Conservation (phyloP, 1,140 invertebrate species). For the Dryas iulia region DNA sequence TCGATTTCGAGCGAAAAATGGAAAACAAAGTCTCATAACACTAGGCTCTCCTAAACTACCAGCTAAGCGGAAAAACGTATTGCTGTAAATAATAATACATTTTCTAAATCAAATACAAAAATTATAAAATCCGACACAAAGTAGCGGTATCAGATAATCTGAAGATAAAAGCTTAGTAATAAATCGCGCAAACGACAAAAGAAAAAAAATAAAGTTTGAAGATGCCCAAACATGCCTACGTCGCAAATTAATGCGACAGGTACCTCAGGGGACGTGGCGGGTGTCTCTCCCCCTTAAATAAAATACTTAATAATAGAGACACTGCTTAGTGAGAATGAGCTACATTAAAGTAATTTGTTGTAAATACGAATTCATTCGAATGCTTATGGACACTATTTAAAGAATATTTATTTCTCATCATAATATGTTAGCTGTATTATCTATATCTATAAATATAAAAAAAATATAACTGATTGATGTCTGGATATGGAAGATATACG, state of each 20-base stretch:
- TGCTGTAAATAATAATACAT: too few species aligned
- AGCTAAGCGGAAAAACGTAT: too few species aligned
- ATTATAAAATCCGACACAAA: slow-evolving; percentile 19
- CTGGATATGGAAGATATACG: too few species aligned
- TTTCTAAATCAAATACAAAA: too few species aligned
- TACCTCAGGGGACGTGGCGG: slow-evolving; percentile 58
- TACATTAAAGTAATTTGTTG: slow-evolving; percentile 58
- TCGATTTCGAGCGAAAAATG: too few species aligned
- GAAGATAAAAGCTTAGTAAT: slow-evolving; percentile 42
- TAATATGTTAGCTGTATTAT: too few species aligned
- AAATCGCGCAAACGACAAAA: slow-evolving; percentile 55
- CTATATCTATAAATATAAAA: too few species aligned
- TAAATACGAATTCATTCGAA: slow-evolving; percentile 47
- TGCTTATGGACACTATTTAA: neutral
- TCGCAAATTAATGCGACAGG: slow-evolving; percentile 72
- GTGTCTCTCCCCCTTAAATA: slow-evolving; percentile 65
- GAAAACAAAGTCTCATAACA: too few species aligned
- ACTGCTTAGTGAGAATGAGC: slow-evolving; percentile 52
- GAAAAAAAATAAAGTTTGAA: slow-evolving; percentile 55
- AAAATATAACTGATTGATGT: too few species aligned
- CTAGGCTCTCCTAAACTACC: too few species aligned
- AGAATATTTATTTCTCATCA: too few species aligned
- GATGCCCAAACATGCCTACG: slow-evolving; percentile 47
- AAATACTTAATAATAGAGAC: slow-evolving; percentile 71
- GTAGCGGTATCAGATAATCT: slow-evolving; percentile 28